Base-by-base conservation (phyloP, 2,888 invertebrate species). In the Heterodera filipjevi region DNA sequence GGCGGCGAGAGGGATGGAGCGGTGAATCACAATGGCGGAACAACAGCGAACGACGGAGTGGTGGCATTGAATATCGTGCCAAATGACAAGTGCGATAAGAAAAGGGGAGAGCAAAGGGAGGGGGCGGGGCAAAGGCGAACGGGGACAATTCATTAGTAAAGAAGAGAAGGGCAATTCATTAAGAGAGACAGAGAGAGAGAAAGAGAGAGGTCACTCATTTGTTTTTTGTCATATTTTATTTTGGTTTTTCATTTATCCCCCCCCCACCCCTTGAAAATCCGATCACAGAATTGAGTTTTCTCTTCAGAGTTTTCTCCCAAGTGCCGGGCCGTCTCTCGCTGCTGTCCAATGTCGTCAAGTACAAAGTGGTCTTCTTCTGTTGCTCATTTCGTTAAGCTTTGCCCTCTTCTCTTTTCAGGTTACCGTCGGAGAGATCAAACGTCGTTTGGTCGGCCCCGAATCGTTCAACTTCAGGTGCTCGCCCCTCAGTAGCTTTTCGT, bases 391-490 rank as follows among this genome's bases (percentile, higher is more conserved):
- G 2, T 27, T 12, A n/a, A 10, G n/a, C n/a, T n/a, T 27, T 59
- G 2, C 5, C 59, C 10, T 39, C 39, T 39, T 10, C n/a, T 53
- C 19, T 53, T 59, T 49, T 12, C 72, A 81, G 84, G 86, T 84
- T 84, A 78, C 85, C 19, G 84, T 84, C 53, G 84, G 85, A 32
- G 84, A 84, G 84, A 84, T 84, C 10, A 85, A 84, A 0, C 81
- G 84, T 16, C 85, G 85, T 49, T 64, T 85, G 39, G 74, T 83
- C 71, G 85, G 84, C 32, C 85, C 85, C 8, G 84, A 85, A 64
- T 77, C 84, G 16, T 84, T 84, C 79, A 85, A 85, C 78, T 83
- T 83, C 73, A 81, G 71, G 19, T 53, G 30, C 59, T 6, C 27
- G 0, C 59, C n/a, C 27, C 72, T 35, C 53, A 19, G 5, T 22